These are phyloP conservation scores for Vireo griseus DNA, from an alignment of 2,797 vertebrate genomes.

Conservation along the genomic window DNA sequence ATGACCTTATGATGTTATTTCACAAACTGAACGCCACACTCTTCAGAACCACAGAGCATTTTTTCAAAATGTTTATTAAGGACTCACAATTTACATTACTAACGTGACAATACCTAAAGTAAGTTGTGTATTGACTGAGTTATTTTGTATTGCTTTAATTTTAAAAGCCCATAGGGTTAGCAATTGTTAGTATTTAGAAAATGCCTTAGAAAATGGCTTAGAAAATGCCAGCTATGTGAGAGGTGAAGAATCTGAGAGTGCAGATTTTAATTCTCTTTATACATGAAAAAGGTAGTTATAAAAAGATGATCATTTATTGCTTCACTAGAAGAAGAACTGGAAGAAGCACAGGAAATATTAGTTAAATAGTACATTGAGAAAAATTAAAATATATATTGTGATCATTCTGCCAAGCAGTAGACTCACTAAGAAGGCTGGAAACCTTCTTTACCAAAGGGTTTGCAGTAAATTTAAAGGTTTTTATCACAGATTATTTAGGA, in stretches of 20 bases:
- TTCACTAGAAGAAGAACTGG: background rate
- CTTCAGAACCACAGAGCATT: background rate
- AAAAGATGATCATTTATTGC: background rate
- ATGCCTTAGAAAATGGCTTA: too few relatives aligned
- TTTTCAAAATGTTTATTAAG: background rate
- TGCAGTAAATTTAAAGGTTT: background rate
- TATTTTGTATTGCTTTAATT: background rate
- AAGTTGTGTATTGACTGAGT: background rate
- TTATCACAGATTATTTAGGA: background rate
- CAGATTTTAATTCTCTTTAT: background rate
- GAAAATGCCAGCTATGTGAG: background rate
- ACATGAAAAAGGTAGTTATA: background rate
- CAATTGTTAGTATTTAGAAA: background rate
- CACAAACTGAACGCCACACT: background rate
- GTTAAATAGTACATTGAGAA: background rate
- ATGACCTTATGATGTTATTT: fast-evolving
- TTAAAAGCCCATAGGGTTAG: background rate
- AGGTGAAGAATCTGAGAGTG: background rate
- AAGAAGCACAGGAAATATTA: background rate
- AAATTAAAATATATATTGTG: background rate
- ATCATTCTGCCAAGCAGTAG: background rate
- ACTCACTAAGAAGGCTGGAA: background rate
- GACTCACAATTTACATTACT: background rate
- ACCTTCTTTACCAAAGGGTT: background rate
- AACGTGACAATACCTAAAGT: background rate